Percentiles rank a stretch among this genome's conserved stretches.
Evolutionary conservation across 2,113 vertebrate species (phyloP).

Genomic region (Dipodomys spectabilis): DNA sequence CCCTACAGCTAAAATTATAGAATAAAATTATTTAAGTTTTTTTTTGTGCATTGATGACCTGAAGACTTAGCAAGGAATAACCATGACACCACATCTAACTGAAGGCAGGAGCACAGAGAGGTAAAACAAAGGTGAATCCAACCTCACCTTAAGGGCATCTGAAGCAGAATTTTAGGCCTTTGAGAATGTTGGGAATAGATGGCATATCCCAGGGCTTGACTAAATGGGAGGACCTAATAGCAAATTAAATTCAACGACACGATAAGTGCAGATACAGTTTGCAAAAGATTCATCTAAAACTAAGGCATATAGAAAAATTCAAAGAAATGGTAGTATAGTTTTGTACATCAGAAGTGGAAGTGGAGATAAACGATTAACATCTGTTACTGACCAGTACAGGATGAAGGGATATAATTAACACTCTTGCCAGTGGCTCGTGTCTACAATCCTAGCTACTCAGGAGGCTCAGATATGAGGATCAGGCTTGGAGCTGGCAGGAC

Average conservation of each 20-base stretch:
- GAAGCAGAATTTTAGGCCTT: neutral
- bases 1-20: neutral
- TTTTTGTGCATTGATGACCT: neutral
- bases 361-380: neutral
- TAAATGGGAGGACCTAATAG: neutral
- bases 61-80: neutral
- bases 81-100: neutral
- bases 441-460: too few species aligned
- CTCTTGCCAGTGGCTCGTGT: too few species aligned
- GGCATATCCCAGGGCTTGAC: neutral
- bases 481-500: too few species aligned
- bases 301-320: neutral
- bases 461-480: too few species aligned
- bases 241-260: conserved; percentile 39
- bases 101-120: neutral
- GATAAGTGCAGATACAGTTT: neutral
- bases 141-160: neutral
- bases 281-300: conserved; percentile 39
- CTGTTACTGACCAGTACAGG: neutral
- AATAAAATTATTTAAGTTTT: conserved; percentile 23
- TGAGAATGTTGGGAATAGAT: neutral
- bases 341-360: neutral
- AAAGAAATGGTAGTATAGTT: neutral
- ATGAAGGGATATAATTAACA: neutral
- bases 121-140: neutral